These are phyloP conservation scores for Agelaius phoeniceus DNA, from an alignment of 2,113 vertebrate genomes.

Conservation along the genomic window DNA sequence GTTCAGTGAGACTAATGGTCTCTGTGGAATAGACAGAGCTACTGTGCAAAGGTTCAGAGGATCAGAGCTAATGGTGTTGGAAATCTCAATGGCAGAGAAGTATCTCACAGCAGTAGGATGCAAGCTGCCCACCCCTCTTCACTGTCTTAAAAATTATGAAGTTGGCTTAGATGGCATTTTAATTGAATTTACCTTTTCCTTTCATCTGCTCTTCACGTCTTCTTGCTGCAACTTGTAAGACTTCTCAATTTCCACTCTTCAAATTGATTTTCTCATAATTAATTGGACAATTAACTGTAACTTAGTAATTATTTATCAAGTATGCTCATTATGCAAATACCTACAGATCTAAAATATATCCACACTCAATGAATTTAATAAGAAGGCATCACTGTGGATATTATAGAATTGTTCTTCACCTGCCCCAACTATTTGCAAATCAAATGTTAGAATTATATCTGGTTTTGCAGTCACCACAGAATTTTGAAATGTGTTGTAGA, in stretches of 20 bases:
- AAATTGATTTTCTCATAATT: constrained; percentile 28
- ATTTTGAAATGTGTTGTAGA: background rate
- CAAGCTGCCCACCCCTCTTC: background rate
- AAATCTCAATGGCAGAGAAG: background rate
- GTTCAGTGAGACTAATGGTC: background rate
- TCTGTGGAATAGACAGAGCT: background rate
- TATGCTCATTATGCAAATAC: constrained; percentile 5
- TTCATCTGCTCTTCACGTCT: background rate
- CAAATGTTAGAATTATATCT: background rate
- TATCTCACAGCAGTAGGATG: background rate
- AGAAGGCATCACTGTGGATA: background rate
- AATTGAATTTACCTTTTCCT: constrained; percentile 8
- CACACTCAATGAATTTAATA: background rate
- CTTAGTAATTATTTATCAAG: constrained; percentile 34
- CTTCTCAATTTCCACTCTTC: background rate
- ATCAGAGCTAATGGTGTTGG: background rate
- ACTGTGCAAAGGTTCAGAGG: background rate
- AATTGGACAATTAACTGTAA: constrained; percentile 22
- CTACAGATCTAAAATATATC: background rate
- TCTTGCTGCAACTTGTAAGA: background rate
- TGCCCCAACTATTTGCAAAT: background rate
- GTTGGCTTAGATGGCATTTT: background rate
- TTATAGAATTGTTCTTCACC: background rate
- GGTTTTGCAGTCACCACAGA: background rate
- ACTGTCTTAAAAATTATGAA: background rate